Evolutionary conservation across 2,888 invertebrate species (phyloP), one percentile per base, ranked within the genome.

Genomic region (Isoperla grammatica): DNA sequence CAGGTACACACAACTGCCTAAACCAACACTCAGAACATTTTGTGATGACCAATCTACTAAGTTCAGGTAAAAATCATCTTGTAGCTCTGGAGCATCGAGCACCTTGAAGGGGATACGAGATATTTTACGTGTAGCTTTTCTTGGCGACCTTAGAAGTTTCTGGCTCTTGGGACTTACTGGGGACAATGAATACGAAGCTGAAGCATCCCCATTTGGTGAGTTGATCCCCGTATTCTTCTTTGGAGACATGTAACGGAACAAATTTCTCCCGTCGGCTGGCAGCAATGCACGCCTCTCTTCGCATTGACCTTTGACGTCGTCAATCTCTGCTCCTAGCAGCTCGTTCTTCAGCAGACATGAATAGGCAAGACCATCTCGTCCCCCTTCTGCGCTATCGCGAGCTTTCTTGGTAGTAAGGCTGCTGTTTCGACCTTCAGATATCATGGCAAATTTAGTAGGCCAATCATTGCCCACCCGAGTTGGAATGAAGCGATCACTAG

Each of bases 21-120:
- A 79, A 0, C 98, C 99, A 2, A 99, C 99, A 72, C 95, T 95
- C 62, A 99, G 84, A 39, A 98, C 95, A 76, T 99, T 99, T 76
- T 95, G 95, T 56, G 95, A 93, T 4, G 96, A 96, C 99, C 99
- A 99, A 75, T 99, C 99, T 39, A 99, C 97, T 64, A 99, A 82
- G 77, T 99, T 99, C 66, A 99, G 78, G 74, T 96, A 96, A 79
- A 99, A 99, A 78, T 99, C 99, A 76, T 99, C 99, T 77, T 98
- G 95, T 60, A 96, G 77, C 75, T 97, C 96, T 2, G 96, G 96
- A 2, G 96, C 96, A 72, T 97, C 96, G 54, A 97, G 79, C 37
- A 96, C 88, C 79, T 99, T 99, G 78, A 97, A 99, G 1, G 99
- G 99, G 74, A 98, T 95, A 74, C 97, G 86, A 1, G 97, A 95